Percentiles rank a stretch among this genome's conserved stretches.
Conservation (phyloP, 1,140 invertebrate species). For the Pseudomyrmex sp. region DNA sequence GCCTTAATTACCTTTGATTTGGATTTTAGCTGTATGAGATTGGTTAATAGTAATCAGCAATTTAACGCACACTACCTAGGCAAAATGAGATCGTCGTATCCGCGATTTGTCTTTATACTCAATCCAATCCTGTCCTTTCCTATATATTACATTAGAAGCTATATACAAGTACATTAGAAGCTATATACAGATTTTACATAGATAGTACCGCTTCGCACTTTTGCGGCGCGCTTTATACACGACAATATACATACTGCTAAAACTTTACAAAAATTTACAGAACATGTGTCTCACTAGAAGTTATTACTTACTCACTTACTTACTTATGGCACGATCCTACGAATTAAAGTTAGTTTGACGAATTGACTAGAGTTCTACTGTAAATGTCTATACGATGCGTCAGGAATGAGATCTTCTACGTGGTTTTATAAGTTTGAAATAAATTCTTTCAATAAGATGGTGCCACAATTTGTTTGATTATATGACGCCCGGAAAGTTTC, state of each 20-base stretch:
- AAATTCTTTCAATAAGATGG: no score
- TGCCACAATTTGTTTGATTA: no score
- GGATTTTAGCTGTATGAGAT: no score
- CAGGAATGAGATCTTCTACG: no score
- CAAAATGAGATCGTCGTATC: conserved; percentile 46
- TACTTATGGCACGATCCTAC: conserved; percentile 4
- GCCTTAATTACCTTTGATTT: no score
- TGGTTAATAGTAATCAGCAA: no score
- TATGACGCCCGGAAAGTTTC: no score
- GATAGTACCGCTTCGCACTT: conserved; percentile 38
- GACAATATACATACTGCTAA: background rate
- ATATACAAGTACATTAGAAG: no score
- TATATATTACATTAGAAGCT: conserved; percentile 10
- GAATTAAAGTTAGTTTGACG: conserved; percentile 13
- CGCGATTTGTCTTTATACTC: background rate
- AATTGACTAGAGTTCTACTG: background rate
- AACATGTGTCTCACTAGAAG: background rate
- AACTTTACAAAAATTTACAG: conserved; percentile 73
- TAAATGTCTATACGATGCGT: no score
- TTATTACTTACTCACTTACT: conserved; percentile 8
- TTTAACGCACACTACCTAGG: no score
- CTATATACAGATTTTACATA: conserved; percentile 75
- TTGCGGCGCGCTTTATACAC: background rate
- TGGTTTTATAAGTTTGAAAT: no score
- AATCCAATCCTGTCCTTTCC: conserved; percentile 10